phyloP scores from a whole-genome alignment of 2,113 vertebrate species.

The Buteo buteo region DNA sequence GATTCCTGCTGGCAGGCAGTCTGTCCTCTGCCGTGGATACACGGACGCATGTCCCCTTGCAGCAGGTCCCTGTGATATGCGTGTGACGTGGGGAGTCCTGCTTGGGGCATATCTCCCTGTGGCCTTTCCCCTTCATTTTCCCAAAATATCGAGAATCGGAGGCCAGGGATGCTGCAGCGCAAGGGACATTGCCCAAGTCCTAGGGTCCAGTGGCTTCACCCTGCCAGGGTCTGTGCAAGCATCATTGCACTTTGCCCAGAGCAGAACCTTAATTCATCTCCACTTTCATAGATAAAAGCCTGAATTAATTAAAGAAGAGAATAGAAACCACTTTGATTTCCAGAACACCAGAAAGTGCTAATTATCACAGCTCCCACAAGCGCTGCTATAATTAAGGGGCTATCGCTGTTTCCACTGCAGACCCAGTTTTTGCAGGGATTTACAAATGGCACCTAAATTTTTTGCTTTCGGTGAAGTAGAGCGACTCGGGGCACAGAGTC shows the following conservation, averaged over 20 bases:
- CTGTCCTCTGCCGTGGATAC: not conserved
- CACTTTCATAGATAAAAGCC: constrained; percentile 48
- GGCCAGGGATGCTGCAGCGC: not conserved
- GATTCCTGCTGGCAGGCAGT: not conserved
- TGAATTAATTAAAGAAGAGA: constrained; percentile 64
- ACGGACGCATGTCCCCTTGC: accelerated
- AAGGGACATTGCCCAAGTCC: not conserved
- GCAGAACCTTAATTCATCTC: constrained; percentile 34
- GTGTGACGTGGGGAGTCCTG: not conserved
- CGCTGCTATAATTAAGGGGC: constrained; percentile 17
- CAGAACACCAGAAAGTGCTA: constrained; percentile 41
- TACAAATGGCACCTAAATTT: not conserved
- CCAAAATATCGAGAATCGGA: accelerated
- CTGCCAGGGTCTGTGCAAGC: not conserved
- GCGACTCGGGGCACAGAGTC: not conserved
- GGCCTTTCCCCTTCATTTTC: not conserved
- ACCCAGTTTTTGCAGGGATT: constrained; percentile 23
- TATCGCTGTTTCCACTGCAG: not conserved
- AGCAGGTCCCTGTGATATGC: not conserved
- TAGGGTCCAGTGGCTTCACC: not conserved
- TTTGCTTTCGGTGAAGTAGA: not conserved
- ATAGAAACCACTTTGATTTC: constrained; percentile 57
- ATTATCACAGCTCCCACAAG: constrained; percentile 46
- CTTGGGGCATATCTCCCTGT: not conserved
- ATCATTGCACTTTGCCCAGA: not conserved